phyloP scores from a whole-genome alignment of 2,113 vertebrate genomes.

The Gambusia affinis region DNA sequence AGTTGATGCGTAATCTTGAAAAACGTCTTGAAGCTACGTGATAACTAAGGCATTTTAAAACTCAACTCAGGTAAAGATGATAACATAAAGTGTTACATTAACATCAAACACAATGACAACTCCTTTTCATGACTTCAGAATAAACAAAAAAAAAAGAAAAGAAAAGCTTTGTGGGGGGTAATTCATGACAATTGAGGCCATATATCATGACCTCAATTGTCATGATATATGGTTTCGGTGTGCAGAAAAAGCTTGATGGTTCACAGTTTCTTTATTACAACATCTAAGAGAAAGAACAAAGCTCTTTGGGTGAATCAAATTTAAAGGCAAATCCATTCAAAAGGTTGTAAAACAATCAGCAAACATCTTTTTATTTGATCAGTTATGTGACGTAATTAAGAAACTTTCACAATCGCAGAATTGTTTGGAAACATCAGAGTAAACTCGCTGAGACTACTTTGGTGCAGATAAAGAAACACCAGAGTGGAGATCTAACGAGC shows the following conservation, averaged over 20 bases:
- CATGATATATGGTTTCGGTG: neutral
- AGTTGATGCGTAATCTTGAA: neutral
- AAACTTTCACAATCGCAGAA: neutral
- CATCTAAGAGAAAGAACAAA: neutral
- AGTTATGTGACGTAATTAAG: neutral
- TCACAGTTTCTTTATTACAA: neutral
- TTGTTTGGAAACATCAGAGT: neutral
- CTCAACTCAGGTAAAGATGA: neutral
- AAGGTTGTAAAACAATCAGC: neutral
- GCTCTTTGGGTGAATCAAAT: neutral
- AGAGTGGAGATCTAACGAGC: neutral
- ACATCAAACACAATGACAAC: neutral
- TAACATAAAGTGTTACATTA: neutral
- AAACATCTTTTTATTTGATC: neutral
- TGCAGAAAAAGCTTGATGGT: neutral
- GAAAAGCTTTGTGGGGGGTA: neutral
- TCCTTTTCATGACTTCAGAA: neutral
- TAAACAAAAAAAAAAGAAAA: too few species aligned
- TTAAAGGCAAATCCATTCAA: neutral
- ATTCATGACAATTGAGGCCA: too few species aligned
- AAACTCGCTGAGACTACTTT: neutral
- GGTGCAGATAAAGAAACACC: neutral
- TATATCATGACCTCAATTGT: neutral
- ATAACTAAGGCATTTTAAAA: neutral
- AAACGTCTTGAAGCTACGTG: neutral